Base-by-base conservation (phyloP, 2,888 invertebrate genomes). In the Hyalella azteca region DNA sequence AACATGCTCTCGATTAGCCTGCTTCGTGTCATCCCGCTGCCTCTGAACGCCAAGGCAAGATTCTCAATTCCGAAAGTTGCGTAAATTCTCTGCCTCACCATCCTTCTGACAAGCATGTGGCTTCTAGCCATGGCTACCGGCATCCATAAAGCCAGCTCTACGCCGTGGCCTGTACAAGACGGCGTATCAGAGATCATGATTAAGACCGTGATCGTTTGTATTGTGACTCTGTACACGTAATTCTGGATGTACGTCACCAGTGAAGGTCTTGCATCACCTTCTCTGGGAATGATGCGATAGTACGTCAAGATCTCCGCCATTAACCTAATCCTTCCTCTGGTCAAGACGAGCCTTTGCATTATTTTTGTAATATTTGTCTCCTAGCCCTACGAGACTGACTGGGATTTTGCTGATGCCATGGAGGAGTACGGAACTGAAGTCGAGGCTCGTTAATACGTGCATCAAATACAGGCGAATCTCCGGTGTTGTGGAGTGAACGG, bases 171-270 rank as follows among this genome's bases (percentile, higher is more conserved):
- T n/a, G n/a, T n/a, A n/a, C n/a, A n/a, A n/a, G n/a, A n/a, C n/a
- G n/a, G n/a, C n/a, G n/a, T n/a, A n/a, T n/a, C n/a, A n/a, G n/a
- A n/a, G n/a, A n/a, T 22, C 54, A 2, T 13, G 15, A 4, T 3
- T n/a, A 22, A 49, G 7, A 15, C 49, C 22, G 4, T 26, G 26
- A 54, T 29, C 11, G 22, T 54, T n/a, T 22, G 22, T 29, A 3
- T 26, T 0, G 54, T 54, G 26, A 54, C 54, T 7, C 4, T 54
- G 7, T 7, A 22, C 9, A 54, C 54, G 22, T 26, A 54, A 26
- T 22, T 54, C 9, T 54, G 54, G 54, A 13, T 54, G 54, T 54
- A 54, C 54, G 54, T 54, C 54, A 54, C 54, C 26, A 54, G 54
- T 26, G 54, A 54, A 9, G 54, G 22, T 22, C 3, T 54, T 2